Evolutionary conservation across 2,888 invertebrate species (phyloP), one percentile per base, ranked within the genome.

Genomic region (Stenodema calcarata): DNA sequence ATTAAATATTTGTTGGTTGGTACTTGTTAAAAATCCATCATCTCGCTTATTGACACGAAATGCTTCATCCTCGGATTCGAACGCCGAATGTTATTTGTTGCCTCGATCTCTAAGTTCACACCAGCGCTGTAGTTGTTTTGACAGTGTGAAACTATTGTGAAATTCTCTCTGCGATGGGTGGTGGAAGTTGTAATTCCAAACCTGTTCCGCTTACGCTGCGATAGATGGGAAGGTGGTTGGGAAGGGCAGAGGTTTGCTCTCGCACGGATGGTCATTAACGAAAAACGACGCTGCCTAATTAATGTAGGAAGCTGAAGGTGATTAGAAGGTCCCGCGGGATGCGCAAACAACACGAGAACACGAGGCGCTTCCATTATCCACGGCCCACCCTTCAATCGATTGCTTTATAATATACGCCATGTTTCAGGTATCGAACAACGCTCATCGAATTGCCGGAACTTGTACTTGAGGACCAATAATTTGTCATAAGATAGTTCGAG

Each of bases 281-380:
- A 50, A 80, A 80, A 80, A 80, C 54, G 80, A 80, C 80, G 54
- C 80, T 47, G 35, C 7, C 80, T 80, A 80, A 80, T 80, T 80
- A 80, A 80, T 80, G 80, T 54, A 80, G 80, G 80, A 80, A 80
- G 47, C 80, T 54, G 28, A 80, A 80, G 80, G 80, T 80, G 54
- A 80, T 80, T 80, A 80, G 80, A 80, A 50, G 54, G 80, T 80
- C 80, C 54, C 80, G 80, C 80, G 80, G 80, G 80, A 80, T 27
- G 54, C 80, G 80, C 80, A 54, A 47, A 80, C 80, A 80, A n/a
- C 80, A 47, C 28, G 80, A 50, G 80, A 23, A 80, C 80, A 50
- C 80, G 80, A n/a, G 54, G 50, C n/a, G n/a, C 54, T 80, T 50
- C 80, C 80, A 80, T 80, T 80, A 80, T 23, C 30, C 30, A 30